Percentiles rank a stretch among this genome's conserved stretches.
Conservation (phyloP, 1,140 invertebrate species). For the Portunus trituberculatus region DNA sequence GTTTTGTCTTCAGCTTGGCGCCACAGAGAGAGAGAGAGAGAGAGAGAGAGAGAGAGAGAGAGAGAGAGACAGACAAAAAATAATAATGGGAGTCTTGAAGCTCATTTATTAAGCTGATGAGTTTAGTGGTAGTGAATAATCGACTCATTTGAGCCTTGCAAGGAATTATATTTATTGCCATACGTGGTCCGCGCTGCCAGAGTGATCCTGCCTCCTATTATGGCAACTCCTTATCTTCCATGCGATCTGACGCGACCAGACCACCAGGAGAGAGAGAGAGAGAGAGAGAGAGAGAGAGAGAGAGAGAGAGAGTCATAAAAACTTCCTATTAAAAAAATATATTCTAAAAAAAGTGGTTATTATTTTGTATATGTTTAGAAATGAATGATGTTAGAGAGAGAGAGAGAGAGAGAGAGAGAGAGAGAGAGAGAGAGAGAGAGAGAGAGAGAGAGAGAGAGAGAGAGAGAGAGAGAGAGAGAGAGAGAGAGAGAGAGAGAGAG, state of each 20-base stretch:
- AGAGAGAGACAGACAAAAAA: conserved; percentile 16
- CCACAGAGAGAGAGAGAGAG: neutral
- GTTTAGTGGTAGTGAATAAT: conserved; percentile 64
- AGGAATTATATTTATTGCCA: conserved; percentile 73
- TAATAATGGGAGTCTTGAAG: conserved; percentile 23
- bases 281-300: conserved; percentile 16
- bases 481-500: no score
- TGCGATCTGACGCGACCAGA: conserved; percentile 53
- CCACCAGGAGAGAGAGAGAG: conserved; percentile 36
- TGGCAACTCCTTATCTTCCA: conserved; percentile 37
- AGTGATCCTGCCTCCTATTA: conserved; percentile 53
- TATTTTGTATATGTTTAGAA: no score
- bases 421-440: no score
- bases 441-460: no score
- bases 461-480: no score
- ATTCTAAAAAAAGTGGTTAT: no score
- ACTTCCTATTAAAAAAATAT: no score
- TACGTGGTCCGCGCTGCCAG: conserved; percentile 62
- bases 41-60: neutral
- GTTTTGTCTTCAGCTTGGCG: neutral
- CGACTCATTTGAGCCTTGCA: conserved; percentile 71
- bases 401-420: no score
- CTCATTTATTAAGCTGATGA: conserved; percentile 74
- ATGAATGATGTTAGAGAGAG: no score
- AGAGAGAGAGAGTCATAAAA: neutral